A percentile compares a stretch with the other conserved stretches of the same genome.
Evolutionary conservation across 2,113 vertebrate genomes (phyloP).

Genomic region (Microtus richardsoni): DNA sequence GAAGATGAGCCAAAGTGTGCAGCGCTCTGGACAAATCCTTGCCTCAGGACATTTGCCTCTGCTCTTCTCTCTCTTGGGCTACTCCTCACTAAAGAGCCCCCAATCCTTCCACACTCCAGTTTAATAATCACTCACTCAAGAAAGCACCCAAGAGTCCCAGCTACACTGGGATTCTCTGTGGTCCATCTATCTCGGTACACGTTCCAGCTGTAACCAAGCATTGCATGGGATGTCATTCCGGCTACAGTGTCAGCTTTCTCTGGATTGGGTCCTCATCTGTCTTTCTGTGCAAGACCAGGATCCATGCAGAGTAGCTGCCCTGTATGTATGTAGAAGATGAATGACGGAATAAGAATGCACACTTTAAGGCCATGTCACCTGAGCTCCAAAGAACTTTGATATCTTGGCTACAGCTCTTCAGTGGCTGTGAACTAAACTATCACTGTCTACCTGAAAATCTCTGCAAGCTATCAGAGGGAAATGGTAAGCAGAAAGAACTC

Average conservation of each 20-base stretch:
- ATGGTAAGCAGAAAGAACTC: rapidly evolving
- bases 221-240: rapidly evolving
- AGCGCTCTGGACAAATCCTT: too few relatives aligned
- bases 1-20: neutral
- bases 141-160: rapidly evolving
- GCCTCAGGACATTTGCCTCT: neutral
- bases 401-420: rapidly evolving
- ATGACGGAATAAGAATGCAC: neutral
- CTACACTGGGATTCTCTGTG: rapidly evolving
- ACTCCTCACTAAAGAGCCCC: neutral
- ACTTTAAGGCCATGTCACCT: too few relatives aligned
- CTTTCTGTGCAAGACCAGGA: neutral
- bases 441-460: neutral
- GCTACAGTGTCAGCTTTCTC: neutral
- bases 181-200: too few relatives aligned
- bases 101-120: neutral
- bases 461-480: neutral
- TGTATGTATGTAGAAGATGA: too few relatives aligned
- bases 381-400: neutral
- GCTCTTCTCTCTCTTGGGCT: neutral
- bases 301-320: neutral
- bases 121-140: neutral
- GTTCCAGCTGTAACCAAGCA: too few relatives aligned
- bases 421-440: neutral
- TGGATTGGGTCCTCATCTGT: neutral